These are phyloP conservation scores for Yoshiicerus persimilis DNA, from an alignment of 1,140 invertebrate species.

Conservation along the genomic window DNA sequence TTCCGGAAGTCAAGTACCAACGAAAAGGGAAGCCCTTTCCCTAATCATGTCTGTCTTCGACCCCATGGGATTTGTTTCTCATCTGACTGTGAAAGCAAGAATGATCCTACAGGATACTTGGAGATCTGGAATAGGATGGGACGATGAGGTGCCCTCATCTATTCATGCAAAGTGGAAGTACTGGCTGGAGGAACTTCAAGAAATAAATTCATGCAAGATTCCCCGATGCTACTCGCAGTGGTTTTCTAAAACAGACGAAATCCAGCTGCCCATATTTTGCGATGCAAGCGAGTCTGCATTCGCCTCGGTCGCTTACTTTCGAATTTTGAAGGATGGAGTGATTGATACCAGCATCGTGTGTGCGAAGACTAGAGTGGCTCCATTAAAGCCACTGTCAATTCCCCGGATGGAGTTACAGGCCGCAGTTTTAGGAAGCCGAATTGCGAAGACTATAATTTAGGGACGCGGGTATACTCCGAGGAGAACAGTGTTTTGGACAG, in stretches of 20 bases:
- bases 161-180: slow-evolving; percentile 35
- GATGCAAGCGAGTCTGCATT: slow-evolving; percentile 51
- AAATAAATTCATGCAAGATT: not conserved
- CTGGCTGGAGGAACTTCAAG: slow-evolving; percentile 18
- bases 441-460: too few species aligned
- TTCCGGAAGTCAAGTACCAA: not conserved
- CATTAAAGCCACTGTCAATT: slow-evolving; percentile 49
- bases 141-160: slow-evolving; percentile 33
- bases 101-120: slow-evolving; percentile 41
- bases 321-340: not conserved
- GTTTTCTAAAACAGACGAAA: not conserved
- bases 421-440: slow-evolving; percentile 47
- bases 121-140: slow-evolving; percentile 41
- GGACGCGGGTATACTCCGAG: too few species aligned
- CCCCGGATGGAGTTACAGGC: slow-evolving; percentile 52
- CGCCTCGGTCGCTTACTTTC: slow-evolving; percentile 49
- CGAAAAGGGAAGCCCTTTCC: slow-evolving; percentile 37
- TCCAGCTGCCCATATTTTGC: slow-evolving; percentile 49
- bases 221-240: slow-evolving; percentile 24
- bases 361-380: slow-evolving; percentile 51
- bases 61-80: slow-evolving; percentile 47
- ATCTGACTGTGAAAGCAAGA: slow-evolving; percentile 31
- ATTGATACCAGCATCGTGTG: slow-evolving; percentile 42
- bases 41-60: slow-evolving; percentile 46
- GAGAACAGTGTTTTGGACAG: too few species aligned